Conservation (phyloP, 2,797 vertebrate species). For the Melanotaenia nigrans region DNA sequence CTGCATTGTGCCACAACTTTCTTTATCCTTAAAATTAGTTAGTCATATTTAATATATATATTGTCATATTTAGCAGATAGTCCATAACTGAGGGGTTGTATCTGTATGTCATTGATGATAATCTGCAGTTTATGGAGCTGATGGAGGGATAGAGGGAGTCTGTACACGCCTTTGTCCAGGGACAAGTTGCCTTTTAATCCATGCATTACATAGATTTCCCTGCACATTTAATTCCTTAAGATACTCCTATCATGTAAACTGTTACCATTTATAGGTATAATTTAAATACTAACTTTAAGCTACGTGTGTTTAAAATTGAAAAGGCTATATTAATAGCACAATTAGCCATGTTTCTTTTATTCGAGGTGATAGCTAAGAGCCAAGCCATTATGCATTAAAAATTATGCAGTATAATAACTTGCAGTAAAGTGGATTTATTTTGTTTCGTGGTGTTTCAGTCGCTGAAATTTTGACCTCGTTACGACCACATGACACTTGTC, state of each 20-base stretch:
- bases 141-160: neutral
- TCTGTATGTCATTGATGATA: too few species aligned
- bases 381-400: neutral
- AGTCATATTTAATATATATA: too few species aligned
- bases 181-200: neutral
- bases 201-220: neutral
- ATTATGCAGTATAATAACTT: too few species aligned
- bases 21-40: too few species aligned
- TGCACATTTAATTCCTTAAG: neutral
- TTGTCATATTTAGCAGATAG: too few species aligned
- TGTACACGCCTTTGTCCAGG: neutral
- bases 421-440: neutral
- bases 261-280: too few species aligned
- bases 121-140: too few species aligned
- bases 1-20: too few species aligned
- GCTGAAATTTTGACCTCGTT: neutral
- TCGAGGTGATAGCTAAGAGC: neutral
- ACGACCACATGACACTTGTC: constrained; percentile 5
- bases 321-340: too few species aligned
- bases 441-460: neutral
- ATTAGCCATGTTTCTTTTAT: neutral
- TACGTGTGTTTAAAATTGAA: neutral
- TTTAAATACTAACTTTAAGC: too few species aligned
- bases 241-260: too few species aligned
- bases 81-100: too few species aligned